A percentile compares a stretch with the other conserved stretches of the same genome.
Conservation (phyloP, 2,888 invertebrate genomes). For the Spatulosminthurus flaviceps region DNA sequence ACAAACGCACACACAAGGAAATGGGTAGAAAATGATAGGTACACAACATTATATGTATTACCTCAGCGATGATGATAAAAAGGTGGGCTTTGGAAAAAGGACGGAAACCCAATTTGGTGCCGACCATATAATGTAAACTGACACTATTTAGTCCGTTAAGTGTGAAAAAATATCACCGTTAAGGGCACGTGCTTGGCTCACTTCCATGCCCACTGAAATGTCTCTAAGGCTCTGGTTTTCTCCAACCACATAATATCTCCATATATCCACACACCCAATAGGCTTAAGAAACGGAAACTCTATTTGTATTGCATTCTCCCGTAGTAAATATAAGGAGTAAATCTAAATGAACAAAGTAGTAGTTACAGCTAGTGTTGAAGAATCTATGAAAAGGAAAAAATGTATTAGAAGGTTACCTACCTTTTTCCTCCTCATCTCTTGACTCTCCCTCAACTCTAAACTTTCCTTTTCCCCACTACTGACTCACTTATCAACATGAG, state of each 20-base stretch:
- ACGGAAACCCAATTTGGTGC: slow-evolving; percentile 53
- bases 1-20: too few relatives aligned
- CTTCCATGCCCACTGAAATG: background rate
- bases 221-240: background rate
- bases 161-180: slow-evolving; percentile 54
- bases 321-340: background rate
- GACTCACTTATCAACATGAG: background rate
- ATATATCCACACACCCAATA: too few relatives aligned
- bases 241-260: too few relatives aligned
- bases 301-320: background rate
- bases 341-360: background rate
- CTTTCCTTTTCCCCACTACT: too few relatives aligned
- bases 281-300: too few relatives aligned
- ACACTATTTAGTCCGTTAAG: slow-evolving; percentile 49
- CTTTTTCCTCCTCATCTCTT: background rate
- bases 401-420: slow-evolving; percentile 32
- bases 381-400: slow-evolving; percentile 24
- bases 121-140: slow-evolving; percentile 53
- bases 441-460: too few relatives aligned
- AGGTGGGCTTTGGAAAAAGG: slow-evolving; percentile 38
- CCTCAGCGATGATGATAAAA: slow-evolving; percentile 32
- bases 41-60: slow-evolving; percentile 42
- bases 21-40: slow-evolving; percentile 19
- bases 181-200: slow-evolving; percentile 48
- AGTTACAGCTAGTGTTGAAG: too few relatives aligned